Conservation (phyloP, 2,797 vertebrate species). For the Mus minutoides region DNA sequence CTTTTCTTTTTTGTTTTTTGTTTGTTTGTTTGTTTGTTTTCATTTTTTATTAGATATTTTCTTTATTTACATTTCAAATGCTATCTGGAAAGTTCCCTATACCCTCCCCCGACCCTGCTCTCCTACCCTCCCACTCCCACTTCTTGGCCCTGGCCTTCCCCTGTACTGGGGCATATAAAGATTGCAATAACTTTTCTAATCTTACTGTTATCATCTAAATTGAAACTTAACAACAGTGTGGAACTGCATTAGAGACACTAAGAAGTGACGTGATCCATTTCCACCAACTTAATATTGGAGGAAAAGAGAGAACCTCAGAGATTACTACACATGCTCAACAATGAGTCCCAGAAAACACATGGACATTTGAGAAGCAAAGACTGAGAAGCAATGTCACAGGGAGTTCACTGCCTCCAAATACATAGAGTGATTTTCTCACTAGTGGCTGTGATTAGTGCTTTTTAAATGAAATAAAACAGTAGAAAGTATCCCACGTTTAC, state of each 20-base stretch:
- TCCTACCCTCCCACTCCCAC: too few relatives aligned
- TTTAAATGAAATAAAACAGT: neutral
- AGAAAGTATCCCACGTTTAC: neutral
- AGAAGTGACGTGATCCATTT: neutral
- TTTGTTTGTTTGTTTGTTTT: too few relatives aligned
- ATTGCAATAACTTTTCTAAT: slow-evolving; percentile 33
- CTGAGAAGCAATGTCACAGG: too few relatives aligned
- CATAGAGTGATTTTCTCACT: neutral
- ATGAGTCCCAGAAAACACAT: neutral
- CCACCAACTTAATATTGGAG: neutral
- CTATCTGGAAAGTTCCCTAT: too few relatives aligned
- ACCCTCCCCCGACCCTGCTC: too few relatives aligned
- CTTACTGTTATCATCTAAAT: neutral
- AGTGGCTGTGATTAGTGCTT: neutral
- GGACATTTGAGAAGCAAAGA: neutral
- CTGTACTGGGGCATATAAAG: too few relatives aligned
- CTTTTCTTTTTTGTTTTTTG: slow-evolving; percentile 59
- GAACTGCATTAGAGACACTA: neutral
- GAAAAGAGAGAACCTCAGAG: neutral
- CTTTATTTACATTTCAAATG: too few relatives aligned
- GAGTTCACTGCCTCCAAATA: neutral
- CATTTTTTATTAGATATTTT: too few relatives aligned
- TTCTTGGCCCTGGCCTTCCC: too few relatives aligned
- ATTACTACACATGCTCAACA: neutral
- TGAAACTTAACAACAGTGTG: neutral